A percentile compares a stretch with the other conserved stretches of the same genome.
Evolutionary conservation across 2,113 vertebrate genomes (phyloP).

Genomic region (Misgurnus mizolepis): DNA sequence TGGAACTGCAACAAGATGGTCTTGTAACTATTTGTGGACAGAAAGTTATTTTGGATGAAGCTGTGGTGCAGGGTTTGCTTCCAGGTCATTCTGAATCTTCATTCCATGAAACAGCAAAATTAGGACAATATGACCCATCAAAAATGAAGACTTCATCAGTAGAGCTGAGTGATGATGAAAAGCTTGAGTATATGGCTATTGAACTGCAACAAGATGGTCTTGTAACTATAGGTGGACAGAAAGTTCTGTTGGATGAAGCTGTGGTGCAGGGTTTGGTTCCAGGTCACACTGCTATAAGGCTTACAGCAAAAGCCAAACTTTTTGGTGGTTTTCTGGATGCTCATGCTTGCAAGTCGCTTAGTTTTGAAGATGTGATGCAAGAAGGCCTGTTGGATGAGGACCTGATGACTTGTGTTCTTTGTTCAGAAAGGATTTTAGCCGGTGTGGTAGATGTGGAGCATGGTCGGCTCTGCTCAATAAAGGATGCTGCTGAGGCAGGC

Average conservation of each 20-base stretch:
- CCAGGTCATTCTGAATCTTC: conserved; percentile 67
- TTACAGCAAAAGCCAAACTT: conserved; percentile 83
- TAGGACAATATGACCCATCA: conserved; percentile 26
- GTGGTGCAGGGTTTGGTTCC: conserved; percentile 78
- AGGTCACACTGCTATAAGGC: conserved; percentile 83
- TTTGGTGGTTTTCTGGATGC: conserved; percentile 90
- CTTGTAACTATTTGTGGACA: conserved; percentile 74
- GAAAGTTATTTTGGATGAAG: conserved; percentile 83
- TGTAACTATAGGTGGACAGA: conserved; percentile 71
- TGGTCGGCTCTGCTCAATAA: conserved; percentile 75
- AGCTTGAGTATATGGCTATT: conserved; percentile 70
- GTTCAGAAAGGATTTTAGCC: conserved; percentile 83
- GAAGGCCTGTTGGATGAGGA: conserved; percentile 87
- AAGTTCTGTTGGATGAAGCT: conserved; percentile 85
- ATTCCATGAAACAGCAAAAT: neutral
- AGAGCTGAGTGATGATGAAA: conserved; percentile 54
- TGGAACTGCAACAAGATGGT: conserved; percentile 80
- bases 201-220: conserved; percentile 84
- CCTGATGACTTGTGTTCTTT: conserved; percentile 83
- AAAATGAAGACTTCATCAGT: conserved; percentile 28
- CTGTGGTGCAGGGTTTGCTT: conserved; percentile 76
- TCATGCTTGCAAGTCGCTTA: conserved; percentile 75
- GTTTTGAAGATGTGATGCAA: conserved; percentile 80
- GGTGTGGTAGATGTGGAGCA: conserved; percentile 84
- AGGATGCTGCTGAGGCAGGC: conserved; percentile 81